phyloP scores from a whole-genome alignment of 2,888 invertebrate species.

The Calliphora vomitoria region DNA sequence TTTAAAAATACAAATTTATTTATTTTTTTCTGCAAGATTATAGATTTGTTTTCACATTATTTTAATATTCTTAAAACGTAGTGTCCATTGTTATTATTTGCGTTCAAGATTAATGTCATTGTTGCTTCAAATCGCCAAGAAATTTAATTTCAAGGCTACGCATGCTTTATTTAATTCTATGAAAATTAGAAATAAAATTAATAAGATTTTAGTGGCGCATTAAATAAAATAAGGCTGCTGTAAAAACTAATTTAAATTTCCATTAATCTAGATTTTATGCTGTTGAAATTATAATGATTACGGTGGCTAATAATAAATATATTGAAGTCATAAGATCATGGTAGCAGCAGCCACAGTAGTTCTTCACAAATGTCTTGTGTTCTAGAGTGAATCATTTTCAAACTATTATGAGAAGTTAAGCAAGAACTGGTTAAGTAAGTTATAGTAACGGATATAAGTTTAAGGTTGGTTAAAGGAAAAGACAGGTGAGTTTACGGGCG shows the following conservation, averaged over 20 bases:
- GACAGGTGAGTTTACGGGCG: too few species aligned
- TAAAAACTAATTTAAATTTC: slow-evolving; percentile 13
- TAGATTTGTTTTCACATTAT: slow-evolving; percentile 18
- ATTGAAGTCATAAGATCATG: neutral
- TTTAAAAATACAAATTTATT: neutral
- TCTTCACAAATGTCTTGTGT: neutral
- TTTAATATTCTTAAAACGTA: slow-evolving; percentile 56
- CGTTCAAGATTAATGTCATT: slow-evolving; percentile 64
- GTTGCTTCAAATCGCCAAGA: slow-evolving; percentile 30
- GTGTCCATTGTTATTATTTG: slow-evolving; percentile 49
- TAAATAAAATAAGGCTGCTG: neutral
- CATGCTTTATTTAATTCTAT: slow-evolving; percentile 22
- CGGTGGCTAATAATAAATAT: neutral
- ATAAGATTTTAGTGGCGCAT: slow-evolving; percentile 15
- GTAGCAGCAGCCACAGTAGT: neutral
- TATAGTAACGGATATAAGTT: neutral
- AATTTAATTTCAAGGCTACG: slow-evolving; percentile 55
- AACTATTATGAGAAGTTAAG: neutral
- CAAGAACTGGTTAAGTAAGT: neutral
- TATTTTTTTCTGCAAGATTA: slow-evolving; percentile 14
- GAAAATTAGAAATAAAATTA: slow-evolving; percentile 11
- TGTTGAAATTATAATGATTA: slow-evolving; percentile 1
- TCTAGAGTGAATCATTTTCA: neutral
- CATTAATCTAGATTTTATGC: slow-evolving; percentile 5
- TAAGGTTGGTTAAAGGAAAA: neutral